These are phyloP conservation scores for Hemithea aestivaria DNA, from an alignment of 2,888 invertebrate genomes.

Conservation along the genomic window DNA sequence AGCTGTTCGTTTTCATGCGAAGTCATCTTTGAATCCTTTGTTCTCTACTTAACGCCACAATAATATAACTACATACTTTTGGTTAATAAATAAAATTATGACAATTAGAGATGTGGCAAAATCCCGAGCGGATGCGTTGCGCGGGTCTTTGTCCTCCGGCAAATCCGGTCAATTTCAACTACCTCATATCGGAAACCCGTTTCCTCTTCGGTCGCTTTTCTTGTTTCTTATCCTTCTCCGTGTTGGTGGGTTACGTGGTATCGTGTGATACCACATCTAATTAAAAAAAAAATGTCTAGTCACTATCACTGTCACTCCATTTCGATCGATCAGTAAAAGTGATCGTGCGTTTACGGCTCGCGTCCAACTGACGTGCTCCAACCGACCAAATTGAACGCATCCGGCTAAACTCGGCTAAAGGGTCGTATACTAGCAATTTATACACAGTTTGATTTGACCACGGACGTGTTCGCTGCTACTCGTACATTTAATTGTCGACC, in stretches of 20 bases:
- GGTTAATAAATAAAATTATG: too few species aligned
- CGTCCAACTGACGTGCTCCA: slow-evolving; percentile 53
- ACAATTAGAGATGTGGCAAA: neutral
- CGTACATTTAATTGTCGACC: slow-evolving; percentile 22
- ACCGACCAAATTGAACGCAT: slow-evolving; percentile 72
- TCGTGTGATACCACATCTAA: slow-evolving; percentile 71
- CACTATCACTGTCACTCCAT: neutral
- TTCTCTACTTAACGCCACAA: too few species aligned
- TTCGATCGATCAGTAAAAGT: slow-evolving; percentile 25
- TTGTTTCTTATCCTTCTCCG: slow-evolving; percentile 58
- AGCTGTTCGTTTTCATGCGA: too few species aligned
- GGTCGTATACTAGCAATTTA: slow-evolving; percentile 77
- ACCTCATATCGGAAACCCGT: slow-evolving; percentile 74
- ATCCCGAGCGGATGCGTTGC: slow-evolving; percentile 7
- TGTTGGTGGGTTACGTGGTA: slow-evolving; percentile 63
- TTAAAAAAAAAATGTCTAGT: slow-evolving; percentile 13
- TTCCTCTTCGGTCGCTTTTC: slow-evolving; percentile 61
- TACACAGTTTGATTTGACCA: slow-evolving; percentile 63
- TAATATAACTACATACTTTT: too few species aligned
- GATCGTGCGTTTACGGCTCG: slow-evolving; percentile 33
- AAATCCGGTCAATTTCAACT: slow-evolving; percentile 3
- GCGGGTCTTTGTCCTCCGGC: slow-evolving; percentile 6
- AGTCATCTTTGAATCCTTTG: too few species aligned
- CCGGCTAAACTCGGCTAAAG: slow-evolving; percentile 53
- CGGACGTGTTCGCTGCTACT: slow-evolving; percentile 30